These are phyloP conservation scores for Pelosia muscerda DNA, from an alignment of 2,888 invertebrate genomes.

Conservation along the genomic window DNA sequence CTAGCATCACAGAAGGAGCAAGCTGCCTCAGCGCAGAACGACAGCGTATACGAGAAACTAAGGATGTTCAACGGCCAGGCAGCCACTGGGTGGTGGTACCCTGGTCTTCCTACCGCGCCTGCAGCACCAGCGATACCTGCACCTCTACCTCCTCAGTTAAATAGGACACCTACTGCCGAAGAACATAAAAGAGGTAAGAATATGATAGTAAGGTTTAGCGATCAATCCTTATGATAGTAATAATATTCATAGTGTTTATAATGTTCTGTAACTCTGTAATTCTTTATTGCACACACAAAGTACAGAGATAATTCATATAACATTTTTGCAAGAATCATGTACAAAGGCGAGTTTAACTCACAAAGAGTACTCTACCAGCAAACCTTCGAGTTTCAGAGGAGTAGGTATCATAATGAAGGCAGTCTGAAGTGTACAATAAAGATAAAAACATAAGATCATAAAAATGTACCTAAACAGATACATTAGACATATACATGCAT, in stretches of 20 bases:
- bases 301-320: too few species aligned
- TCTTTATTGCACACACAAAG: too few species aligned
- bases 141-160: conserved; percentile 87
- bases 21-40: conserved; percentile 93
- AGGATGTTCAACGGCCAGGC: conserved; percentile 97
- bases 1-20: conserved; percentile 98
- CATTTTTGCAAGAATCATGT: too few species aligned
- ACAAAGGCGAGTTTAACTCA: too few species aligned
- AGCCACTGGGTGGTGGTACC: conserved; percentile 95
- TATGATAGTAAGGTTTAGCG: not conserved
- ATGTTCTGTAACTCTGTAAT: too few species aligned
- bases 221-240: not conserved
- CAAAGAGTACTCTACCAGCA: too few species aligned
- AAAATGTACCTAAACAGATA: too few species aligned
- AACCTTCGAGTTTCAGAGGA: too few species aligned
- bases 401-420: too few species aligned
- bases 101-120: conserved; percentile 91
- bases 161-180: conserved; percentile 88
- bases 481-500: too few species aligned
- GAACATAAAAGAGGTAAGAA: conserved; percentile 92
- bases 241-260: conserved; percentile 22
- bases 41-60: conserved; percentile 97
- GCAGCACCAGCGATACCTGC: conserved; percentile 91
- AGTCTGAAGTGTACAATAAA: too few species aligned
- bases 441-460: too few species aligned